Evolutionary conservation across 2,888 invertebrate genomes (phyloP).

Genomic region (Stenurella melanura): DNA sequence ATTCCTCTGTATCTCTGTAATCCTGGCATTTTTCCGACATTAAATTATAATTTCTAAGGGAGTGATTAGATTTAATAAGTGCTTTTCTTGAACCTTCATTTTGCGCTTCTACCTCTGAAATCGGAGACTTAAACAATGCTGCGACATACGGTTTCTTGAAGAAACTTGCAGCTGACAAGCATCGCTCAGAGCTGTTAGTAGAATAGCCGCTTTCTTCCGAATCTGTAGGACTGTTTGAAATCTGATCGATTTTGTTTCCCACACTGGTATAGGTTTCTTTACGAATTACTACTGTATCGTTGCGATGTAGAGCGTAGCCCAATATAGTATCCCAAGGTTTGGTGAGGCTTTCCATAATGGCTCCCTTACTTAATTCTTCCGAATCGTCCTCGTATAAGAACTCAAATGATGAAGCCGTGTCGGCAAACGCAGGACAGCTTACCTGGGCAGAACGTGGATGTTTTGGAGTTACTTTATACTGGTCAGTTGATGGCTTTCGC

Average conservation of each 20-base stretch:
- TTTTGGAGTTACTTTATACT: not conserved
- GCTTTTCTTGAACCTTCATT: conserved; percentile 11
- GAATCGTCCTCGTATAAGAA: conserved; percentile 52
- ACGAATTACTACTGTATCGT: not conserved
- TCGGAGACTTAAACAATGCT: conserved; percentile 55
- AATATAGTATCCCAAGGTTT: conserved; percentile 41
- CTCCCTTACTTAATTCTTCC: conserved; percentile 19
- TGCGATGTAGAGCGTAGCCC: conserved; percentile 25
- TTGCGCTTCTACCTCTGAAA: not conserved
- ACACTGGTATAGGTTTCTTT: not conserved
- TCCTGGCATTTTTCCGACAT: conserved; percentile 54
- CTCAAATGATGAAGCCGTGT: conserved; percentile 47
- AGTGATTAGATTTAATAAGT: not conserved
- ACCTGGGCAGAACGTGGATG: conserved; percentile 29
- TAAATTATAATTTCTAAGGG: conserved; percentile 34
- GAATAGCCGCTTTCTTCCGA: conserved; percentile 62
- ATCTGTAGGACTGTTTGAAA: conserved; percentile 39
- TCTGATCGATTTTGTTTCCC: conserved; percentile 10
- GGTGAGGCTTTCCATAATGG: conserved; percentile 37
- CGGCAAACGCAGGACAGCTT: conserved; percentile 52
- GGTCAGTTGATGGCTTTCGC: not conserved
- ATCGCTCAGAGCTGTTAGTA: conserved; percentile 55
- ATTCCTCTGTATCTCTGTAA: conserved; percentile 44
- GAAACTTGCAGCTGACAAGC: conserved; percentile 51
- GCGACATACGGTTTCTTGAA: conserved; percentile 60